Evolutionary conservation across 1,140 invertebrate genomes (phyloP).

Genomic region (Drosophila ananassae): DNA sequence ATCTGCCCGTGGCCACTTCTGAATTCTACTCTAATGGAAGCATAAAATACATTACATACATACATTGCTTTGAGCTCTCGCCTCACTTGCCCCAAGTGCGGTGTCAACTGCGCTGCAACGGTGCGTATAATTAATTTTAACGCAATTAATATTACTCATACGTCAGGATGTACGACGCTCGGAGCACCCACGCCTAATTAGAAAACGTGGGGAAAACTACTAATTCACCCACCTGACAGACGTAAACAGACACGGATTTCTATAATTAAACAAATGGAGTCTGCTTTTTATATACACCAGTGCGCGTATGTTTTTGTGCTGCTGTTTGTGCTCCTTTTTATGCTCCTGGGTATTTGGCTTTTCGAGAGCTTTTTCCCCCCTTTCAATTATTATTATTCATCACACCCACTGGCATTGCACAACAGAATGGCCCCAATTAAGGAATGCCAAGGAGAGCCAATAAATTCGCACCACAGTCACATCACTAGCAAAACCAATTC

Average conservation of each 20-base stretch:
- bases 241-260: slow-evolving; percentile 1
- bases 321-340: neutral
- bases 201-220: neutral
- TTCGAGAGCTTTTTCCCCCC: neutral
- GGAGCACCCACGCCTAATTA: slow-evolving; percentile 37
- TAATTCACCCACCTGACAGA: slow-evolving; percentile 19
- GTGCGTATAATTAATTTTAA: slow-evolving; percentile 73
- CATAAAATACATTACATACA: slow-evolving; percentile 26
- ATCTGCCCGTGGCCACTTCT: neutral
- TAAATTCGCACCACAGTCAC: slow-evolving; percentile 36
- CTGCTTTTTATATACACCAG: slow-evolving; percentile 19
- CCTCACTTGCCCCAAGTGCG: slow-evolving; percentile 25
- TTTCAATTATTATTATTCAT: slow-evolving; percentile 16
- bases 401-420: slow-evolving; percentile 42
- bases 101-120: slow-evolving; percentile 44
- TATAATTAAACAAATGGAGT: slow-evolving; percentile 61
- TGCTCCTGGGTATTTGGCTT: neutral
- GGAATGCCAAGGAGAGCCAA: slow-evolving; percentile 21
- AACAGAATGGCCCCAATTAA: slow-evolving; percentile 50
- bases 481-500: slow-evolving; percentile 11
- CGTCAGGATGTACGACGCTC: slow-evolving; percentile 28
- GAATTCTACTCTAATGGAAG: neutral
- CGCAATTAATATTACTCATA: slow-evolving; percentile 71
- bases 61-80: slow-evolving; percentile 5
- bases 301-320: neutral